Evolutionary conservation across 2,113 vertebrate species (phyloP).

Genomic region (Romanogobio albipinnatus): DNA sequence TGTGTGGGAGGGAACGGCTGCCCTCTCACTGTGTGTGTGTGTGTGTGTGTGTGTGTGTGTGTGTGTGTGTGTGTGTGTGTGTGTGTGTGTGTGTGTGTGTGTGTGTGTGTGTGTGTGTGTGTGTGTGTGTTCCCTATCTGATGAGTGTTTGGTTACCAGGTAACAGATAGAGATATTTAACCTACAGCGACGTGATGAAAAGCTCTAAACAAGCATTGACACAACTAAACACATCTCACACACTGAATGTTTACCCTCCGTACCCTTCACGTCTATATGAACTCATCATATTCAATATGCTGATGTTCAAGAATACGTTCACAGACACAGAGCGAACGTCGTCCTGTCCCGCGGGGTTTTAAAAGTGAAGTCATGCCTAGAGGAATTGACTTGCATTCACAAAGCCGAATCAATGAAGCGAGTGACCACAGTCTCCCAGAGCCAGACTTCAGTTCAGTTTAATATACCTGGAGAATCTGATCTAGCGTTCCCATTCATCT

Average conservation of each 20-base stretch:
- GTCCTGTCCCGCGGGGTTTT: background rate
- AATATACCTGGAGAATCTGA: too few relatives aligned
- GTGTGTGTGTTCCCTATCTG: constrained; percentile 20
- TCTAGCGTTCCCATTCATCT: too few relatives aligned
- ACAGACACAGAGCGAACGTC: background rate
- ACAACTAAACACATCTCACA: background rate
- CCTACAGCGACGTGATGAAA: background rate
- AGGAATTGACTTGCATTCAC: too few relatives aligned
- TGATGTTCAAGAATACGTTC: background rate
- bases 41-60: background rate
- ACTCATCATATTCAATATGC: background rate
- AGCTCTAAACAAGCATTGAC: background rate
- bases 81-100: background rate
- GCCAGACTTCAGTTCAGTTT: too few relatives aligned
- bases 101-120: background rate
- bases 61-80: background rate
- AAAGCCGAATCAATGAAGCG: too few relatives aligned
- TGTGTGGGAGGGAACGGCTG: background rate
- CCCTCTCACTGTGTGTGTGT: background rate
- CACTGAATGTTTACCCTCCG: background rate
- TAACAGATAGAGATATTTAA: constrained; percentile 58
- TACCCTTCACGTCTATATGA: background rate
- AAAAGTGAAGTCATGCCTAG: background rate
- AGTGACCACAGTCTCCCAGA: too few relatives aligned
- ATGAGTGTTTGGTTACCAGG: constrained; percentile 65